Conservation (phyloP, 2,797 vertebrate species). For the Megalops cyprinoides region DNA sequence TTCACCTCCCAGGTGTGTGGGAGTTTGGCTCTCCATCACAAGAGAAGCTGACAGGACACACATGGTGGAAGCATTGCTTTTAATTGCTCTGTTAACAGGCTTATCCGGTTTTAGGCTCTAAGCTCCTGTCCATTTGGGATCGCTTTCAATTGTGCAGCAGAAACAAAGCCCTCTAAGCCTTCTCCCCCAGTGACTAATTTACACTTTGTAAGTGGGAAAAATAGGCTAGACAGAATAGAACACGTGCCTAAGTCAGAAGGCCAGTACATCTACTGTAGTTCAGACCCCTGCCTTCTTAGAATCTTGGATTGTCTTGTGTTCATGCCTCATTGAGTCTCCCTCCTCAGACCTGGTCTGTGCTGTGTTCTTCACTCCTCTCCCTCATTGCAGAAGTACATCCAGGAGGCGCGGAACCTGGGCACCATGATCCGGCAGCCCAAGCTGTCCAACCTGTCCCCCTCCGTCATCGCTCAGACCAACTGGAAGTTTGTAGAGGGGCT, state of each 20-base stretch:
- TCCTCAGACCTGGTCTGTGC: conserved; percentile 19
- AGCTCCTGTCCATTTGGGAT: not conserved
- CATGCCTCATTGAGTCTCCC: conserved; percentile 23
- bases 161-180: conserved; percentile 8
- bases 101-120: conserved; percentile 17
- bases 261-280: not conserved
- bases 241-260: not conserved
- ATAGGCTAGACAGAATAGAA: not conserved
- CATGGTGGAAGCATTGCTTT: conserved; percentile 6
- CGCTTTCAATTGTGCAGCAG: not conserved
- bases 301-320: not conserved
- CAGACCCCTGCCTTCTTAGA: no score
- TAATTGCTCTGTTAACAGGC: conserved; percentile 8
- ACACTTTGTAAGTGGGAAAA: not conserved
- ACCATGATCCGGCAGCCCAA: conserved; percentile 96
- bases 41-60: not conserved
- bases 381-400: conserved; percentile 90
- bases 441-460: conserved; percentile 95
- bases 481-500: conserved; percentile 99
- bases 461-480: conserved; percentile 97
- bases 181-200: not conserved
- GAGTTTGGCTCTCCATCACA: no score
- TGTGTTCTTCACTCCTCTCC: conserved; percentile 2
- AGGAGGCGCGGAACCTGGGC: conserved; percentile 95
- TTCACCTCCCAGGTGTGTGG: not conserved